Percentiles rank a stretch among this genome's conserved stretches.
phyloP scores from a whole-genome alignment of 2,113 vertebrate species.

The Neotoma lepida region DNA sequence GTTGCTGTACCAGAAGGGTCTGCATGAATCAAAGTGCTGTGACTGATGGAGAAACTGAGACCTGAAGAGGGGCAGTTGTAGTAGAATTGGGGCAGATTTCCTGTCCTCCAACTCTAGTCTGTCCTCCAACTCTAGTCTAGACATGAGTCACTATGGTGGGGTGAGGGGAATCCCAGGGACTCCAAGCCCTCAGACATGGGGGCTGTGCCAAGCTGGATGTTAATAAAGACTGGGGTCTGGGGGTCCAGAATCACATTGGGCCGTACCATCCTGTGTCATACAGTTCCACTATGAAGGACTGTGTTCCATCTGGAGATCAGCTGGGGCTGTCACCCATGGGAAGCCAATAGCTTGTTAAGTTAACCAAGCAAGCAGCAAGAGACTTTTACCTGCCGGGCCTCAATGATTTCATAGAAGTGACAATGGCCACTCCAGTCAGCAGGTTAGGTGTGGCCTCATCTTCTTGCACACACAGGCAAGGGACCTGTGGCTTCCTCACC shows the following conservation, averaged over 20 bases:
- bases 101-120: fast-evolving
- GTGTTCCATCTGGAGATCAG: not conserved
- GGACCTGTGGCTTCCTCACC: not conserved
- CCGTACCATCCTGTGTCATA: not conserved
- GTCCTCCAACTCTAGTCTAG: fast-evolving
- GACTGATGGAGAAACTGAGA: not conserved
- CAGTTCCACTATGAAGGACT: fast-evolving
- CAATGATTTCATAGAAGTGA: not conserved
- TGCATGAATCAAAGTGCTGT: too few relatives aligned
- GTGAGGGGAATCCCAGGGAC: not conserved
- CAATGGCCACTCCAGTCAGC: not conserved
- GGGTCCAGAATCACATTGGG: not conserved
- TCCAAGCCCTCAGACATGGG: not conserved
- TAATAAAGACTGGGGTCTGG: not conserved
- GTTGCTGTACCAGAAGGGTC: not conserved
- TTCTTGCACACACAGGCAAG: too few relatives aligned
- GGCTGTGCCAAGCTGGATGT: not conserved
- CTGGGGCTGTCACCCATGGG: not conserved
- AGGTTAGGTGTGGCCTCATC: not conserved
- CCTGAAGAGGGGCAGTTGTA: not conserved
- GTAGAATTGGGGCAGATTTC: not conserved
- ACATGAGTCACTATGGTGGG: not conserved
- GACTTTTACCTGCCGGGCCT: not conserved
- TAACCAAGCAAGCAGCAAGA: not conserved
- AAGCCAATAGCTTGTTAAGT: not conserved